Base-by-base conservation (phyloP, 2,113 vertebrate species). In the Channa maculata region DNA sequence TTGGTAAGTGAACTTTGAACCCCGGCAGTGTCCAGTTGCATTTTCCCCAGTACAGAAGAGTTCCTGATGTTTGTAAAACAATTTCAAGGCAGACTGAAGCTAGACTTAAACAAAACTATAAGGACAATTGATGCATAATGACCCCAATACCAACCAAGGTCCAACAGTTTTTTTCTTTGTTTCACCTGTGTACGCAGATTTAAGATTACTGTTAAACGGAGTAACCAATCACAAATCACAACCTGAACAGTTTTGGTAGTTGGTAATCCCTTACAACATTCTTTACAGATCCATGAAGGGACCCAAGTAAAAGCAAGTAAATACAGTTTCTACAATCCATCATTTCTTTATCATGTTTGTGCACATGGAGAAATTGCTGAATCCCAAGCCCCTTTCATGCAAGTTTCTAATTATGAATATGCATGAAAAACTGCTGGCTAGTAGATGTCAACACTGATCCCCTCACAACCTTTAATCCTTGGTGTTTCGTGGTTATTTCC, bases 361-460 rank as follows among this genome's bases (percentile, higher is more conserved):
- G 3, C 39, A 45, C 50, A 49, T 41, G 14, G 3, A 57, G 38
- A 44, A 70, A 58, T 9, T 5, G 13, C 44, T 44, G 52, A 68
- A 58, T 33, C 39, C 34, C 37, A 36, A 52, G 43, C 9, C 15
- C 39, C 39, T 37, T 57, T 4, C 7, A 67, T 24, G n/a, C 38
- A 24, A 24, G 24, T 33, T 2, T 51, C 5, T 41, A 11, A 39
- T 24, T 24, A 24, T 24, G 24, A 24, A 24, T 24, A 24, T 24
- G 12, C 15, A 33, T 65, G 66, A 59, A 2, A 1, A 46, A 13
- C 37, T 50, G 33, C 11, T 65, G 65, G 5, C 9, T 54, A 12
- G 45, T 39, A 61, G 33, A 66, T 9, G 44, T 44, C 48, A 38
- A 64, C 65, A 60, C 53, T 49, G 75, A 75, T 75, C 74, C 3